phyloP scores from a whole-genome alignment of 2,797 vertebrate species.

The Tenualosa ilisha region DNA sequence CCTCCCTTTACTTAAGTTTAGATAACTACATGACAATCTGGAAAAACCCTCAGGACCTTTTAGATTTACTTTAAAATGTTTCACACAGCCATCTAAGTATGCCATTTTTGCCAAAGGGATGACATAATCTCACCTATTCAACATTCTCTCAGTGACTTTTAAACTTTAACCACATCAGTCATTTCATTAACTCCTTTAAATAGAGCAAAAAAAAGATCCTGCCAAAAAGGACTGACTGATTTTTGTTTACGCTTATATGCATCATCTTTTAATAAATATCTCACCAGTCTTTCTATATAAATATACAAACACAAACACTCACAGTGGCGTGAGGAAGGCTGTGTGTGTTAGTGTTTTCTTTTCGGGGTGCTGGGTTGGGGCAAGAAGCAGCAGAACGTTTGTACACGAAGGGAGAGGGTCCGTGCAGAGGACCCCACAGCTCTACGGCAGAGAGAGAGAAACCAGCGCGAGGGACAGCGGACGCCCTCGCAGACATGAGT shows the following conservation, averaged over 20 bases:
- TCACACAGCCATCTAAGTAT: neutral
- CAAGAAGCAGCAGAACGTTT: neutral
- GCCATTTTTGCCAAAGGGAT: neutral
- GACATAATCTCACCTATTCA: neutral
- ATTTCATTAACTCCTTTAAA: neutral
- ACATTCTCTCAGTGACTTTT: neutral
- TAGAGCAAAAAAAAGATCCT: constrained; percentile 73
- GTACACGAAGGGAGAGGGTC: neutral
- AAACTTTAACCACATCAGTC: neutral
- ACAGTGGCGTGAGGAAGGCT: constrained; percentile 60
- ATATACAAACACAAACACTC: constrained; percentile 34
- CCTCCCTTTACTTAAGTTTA: neutral
- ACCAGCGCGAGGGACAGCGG: neutral
- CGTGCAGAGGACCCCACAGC: neutral
- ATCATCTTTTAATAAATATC: constrained; percentile 68
- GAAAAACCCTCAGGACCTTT: neutral
- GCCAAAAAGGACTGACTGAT: constrained; percentile 54
- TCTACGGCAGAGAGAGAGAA: constrained; percentile 5
- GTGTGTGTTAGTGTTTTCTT: constrained; percentile 63
- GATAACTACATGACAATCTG: constrained; percentile 15
- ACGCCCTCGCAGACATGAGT: neutral
- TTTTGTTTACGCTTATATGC: constrained; percentile 54
- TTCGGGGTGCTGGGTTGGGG: neutral
- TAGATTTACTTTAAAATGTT: neutral
- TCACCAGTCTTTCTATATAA: constrained; percentile 67